Base-by-base conservation (phyloP, 2,797 vertebrate species). In the Molossus alvarezi region DNA sequence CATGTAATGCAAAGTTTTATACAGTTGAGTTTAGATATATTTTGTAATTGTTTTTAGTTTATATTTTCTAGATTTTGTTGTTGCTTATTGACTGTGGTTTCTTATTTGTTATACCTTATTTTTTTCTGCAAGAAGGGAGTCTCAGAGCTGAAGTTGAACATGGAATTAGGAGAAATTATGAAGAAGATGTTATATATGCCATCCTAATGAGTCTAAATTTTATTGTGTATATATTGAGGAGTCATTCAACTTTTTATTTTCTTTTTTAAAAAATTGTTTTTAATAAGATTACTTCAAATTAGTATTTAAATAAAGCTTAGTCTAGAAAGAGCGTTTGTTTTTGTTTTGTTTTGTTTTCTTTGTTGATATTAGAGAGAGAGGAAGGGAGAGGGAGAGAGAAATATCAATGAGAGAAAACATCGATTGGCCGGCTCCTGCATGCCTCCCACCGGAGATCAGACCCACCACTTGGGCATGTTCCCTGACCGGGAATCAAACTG, bases 31-130 rank as follows among this genome's bases (percentile, higher is more conserved):
- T 77, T 79, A 79, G 1, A 41, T 58, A 9, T 85, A 23, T 88
- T 58, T 88, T 62, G 25, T 51, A 85, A 29, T n/a, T 72, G 27
- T 89, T 89, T 95, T 92, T 67, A 58, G 5, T 75, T 85, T 73
- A 14, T 75, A 33, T 25, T 65, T 80, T 90, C n/a, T 18, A 64
- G 20, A 57, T 95, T 73, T 60, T 65, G 15, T 58, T 80, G 37
- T 53, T 65, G 25, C n/a, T 73, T 90, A 11, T 67, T 86, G n/a
- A 25, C 33, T 90, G 1, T 85, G 12, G 14, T 69, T 79, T 18
- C 65, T 93, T 80, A 41, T 20, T 79, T 13, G 4, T 4, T 57
- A 14, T 57, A 65, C 14, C n/a, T 67, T 69, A 72, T 23, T 72
- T 33, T 11, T 2, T 81, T 86, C 53, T 67, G 1, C 18, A 90